A percentile compares a stretch with the other conserved stretches of the same genome.
phyloP scores from a whole-genome alignment of 2,797 vertebrate species.

The Platalea minor region DNA sequence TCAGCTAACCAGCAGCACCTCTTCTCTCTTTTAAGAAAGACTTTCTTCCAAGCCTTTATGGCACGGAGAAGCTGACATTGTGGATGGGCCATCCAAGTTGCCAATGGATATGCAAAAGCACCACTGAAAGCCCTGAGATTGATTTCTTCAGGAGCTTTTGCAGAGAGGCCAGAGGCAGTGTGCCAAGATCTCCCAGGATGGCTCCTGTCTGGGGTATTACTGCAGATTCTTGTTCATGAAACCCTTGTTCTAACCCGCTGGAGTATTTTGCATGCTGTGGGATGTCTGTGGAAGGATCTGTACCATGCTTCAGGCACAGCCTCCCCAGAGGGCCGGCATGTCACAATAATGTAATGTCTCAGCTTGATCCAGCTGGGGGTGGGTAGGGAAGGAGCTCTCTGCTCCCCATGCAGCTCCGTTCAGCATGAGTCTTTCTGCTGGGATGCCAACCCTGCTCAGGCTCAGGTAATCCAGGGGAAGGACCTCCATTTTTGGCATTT shows the following conservation, averaged over 20 bases:
- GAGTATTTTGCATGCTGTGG: background rate
- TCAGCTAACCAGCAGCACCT: background rate
- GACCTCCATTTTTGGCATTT: background rate
- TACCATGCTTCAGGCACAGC: background rate
- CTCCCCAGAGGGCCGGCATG: background rate
- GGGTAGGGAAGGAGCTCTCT: background rate
- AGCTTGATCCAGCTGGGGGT: conserved; percentile 3
- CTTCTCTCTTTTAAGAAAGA: background rate
- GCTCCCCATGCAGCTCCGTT: background rate
- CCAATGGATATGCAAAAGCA: background rate
- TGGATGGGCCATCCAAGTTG: conserved; percentile 1
- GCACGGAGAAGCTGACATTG: background rate
- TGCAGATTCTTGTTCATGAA: background rate
- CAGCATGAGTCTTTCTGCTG: background rate
- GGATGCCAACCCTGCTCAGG: background rate
- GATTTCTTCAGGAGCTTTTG: conserved; percentile 16
- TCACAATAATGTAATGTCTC: background rate
- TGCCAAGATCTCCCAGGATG: background rate
- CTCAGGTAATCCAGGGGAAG: background rate
- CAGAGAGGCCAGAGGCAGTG: background rate
- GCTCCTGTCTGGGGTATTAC: background rate
- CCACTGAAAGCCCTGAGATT: background rate
- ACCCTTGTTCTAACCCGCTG: background rate
- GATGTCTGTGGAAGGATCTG: background rate
- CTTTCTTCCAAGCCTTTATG: background rate